phyloP scores from a whole-genome alignment of 2,113 vertebrate genomes.

The Electrona antarctica region DNA sequence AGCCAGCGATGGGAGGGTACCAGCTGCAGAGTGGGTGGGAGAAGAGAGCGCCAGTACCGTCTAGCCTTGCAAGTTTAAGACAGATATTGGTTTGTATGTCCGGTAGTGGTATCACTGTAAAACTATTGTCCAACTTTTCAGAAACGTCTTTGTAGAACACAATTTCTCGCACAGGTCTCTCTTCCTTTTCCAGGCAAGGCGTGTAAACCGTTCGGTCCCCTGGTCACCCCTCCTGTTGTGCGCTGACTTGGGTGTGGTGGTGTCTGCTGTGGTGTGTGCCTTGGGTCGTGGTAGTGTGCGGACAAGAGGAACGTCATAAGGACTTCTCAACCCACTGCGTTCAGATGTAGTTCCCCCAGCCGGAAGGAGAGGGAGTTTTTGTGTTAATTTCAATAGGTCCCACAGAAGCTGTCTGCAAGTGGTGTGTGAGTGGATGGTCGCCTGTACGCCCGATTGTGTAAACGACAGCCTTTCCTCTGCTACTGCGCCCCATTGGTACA shows the following conservation, averaged over 20 bases:
- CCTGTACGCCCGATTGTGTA: slow-evolving; percentile 48
- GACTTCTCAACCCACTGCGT: slow-evolving; percentile 66
- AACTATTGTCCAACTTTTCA: slow-evolving; percentile 14
- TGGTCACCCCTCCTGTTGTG: slow-evolving; percentile 64
- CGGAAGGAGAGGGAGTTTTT: slow-evolving; percentile 59
- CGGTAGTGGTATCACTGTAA: slow-evolving; percentile 77
- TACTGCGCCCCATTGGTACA: slow-evolving; percentile 51
- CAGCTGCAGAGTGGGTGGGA: slow-evolving; percentile 41
- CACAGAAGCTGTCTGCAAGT: slow-evolving; percentile 57
- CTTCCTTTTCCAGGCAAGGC: slow-evolving; percentile 82
- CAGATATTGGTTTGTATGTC: slow-evolving; percentile 79
- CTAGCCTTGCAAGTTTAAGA: slow-evolving; percentile 66
- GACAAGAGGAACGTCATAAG: slow-evolving; percentile 65
- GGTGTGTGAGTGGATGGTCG: slow-evolving; percentile 69
- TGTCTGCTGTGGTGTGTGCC: slow-evolving; percentile 75
- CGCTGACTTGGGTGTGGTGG: slow-evolving; percentile 71
- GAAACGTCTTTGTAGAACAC: slow-evolving; percentile 54
- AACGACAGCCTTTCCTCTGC: slow-evolving; percentile 53
- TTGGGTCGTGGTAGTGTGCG: slow-evolving; percentile 75
- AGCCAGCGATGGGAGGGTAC: slow-evolving; percentile 61
- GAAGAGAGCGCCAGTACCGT: slow-evolving; percentile 47
- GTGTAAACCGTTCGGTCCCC: slow-evolving; percentile 69
- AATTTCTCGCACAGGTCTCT: slow-evolving; percentile 80
- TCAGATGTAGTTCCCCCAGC: slow-evolving; percentile 69
- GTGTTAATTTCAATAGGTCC: slow-evolving; percentile 71